A percentile compares a stretch with the other conserved stretches of the same genome.
Conservation (phyloP, 2,888 invertebrate species). For the Scaptomyza cyrtandrae region DNA sequence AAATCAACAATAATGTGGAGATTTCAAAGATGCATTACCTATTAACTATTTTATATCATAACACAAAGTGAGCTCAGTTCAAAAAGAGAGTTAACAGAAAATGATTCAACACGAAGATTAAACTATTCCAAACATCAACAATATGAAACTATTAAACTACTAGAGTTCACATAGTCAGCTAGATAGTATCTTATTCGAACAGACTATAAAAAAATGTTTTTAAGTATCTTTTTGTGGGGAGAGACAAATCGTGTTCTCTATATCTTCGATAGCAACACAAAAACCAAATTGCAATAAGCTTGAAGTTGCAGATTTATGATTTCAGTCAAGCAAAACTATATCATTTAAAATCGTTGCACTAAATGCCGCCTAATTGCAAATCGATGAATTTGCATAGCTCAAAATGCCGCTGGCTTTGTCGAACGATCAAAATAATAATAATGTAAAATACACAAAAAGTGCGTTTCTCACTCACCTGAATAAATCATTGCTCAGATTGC, state of each 20-base stretch:
- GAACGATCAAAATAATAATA: background rate
- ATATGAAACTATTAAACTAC: background rate
- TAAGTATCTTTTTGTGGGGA: background rate
- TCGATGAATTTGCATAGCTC: constrained; percentile 61
- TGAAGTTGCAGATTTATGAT: constrained; percentile 55
- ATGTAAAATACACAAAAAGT: constrained; percentile 32
- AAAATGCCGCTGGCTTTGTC: constrained; percentile 49
- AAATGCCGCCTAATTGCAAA: constrained; percentile 33
- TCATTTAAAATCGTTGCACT: constrained; percentile 46
- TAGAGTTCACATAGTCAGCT: background rate
- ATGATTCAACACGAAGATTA: no score
- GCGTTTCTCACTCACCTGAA: constrained; percentile 70
- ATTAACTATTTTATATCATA: no score
- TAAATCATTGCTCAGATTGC: constrained; percentile 67
- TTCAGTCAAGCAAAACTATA: constrained; percentile 17
- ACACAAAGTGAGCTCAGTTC: no score
- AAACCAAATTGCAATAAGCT: constrained; percentile 55
- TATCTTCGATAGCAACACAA: background rate
- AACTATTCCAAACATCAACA: background rate
- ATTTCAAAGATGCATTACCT: no score
- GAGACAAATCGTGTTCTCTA: background rate
- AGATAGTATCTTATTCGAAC: background rate
- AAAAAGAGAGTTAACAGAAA: no score
- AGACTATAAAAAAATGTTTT: background rate
- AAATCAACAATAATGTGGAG: no score